Percentiles rank a stretch among this genome's conserved stretches.
phyloP scores from a whole-genome alignment of 1,140 invertebrate species.

The Zaprionus lachaisei region DNA sequence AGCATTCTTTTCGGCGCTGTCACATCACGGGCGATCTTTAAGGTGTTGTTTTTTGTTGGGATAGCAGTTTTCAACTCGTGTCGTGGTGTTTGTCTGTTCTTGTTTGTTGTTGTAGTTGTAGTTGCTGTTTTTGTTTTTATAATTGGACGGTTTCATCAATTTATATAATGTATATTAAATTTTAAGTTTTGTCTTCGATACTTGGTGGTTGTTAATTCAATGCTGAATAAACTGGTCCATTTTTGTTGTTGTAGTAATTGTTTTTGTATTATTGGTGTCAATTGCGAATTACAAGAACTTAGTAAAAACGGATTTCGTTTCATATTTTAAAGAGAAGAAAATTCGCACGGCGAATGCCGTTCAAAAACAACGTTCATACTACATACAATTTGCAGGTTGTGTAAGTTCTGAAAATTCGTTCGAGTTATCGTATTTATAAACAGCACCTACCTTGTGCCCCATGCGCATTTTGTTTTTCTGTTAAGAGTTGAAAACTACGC shows the following conservation, averaged over 20 bases:
- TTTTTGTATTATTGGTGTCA: constrained; percentile 49
- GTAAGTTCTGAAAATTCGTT: constrained; percentile 35
- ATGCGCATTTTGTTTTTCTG: constrained; percentile 60
- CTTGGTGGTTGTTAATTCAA: constrained; percentile 79
- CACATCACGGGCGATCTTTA: neutral
- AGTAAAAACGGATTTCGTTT: constrained; percentile 39
- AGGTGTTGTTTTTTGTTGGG: constrained; percentile 37
- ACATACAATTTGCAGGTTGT: neutral
- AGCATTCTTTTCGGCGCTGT: constrained; percentile 11
- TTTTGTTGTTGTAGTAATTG: constrained; percentile 32
- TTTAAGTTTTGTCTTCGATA: constrained; percentile 48
- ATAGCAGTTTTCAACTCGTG: constrained; percentile 80
- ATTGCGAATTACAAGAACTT: constrained; percentile 48
- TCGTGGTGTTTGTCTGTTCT: constrained; percentile 53
- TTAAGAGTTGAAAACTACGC: constrained; percentile 77
- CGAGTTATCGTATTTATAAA: constrained; percentile 55
- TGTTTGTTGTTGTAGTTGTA: constrained; percentile 61
- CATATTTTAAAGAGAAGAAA: neutral
- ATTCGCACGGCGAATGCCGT: constrained; percentile 2
- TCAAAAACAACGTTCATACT: constrained; percentile 6
- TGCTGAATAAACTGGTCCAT: constrained; percentile 79
- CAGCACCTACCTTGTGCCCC: constrained; percentile 77
- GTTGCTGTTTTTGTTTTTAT: constrained; percentile 62
- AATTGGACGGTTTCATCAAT: constrained; percentile 81
- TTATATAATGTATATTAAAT: constrained; percentile 65